Evolutionary conservation across 2,888 invertebrate species (phyloP), one percentile per base, ranked within the genome.

Genomic region (Microplitis manilae): DNA sequence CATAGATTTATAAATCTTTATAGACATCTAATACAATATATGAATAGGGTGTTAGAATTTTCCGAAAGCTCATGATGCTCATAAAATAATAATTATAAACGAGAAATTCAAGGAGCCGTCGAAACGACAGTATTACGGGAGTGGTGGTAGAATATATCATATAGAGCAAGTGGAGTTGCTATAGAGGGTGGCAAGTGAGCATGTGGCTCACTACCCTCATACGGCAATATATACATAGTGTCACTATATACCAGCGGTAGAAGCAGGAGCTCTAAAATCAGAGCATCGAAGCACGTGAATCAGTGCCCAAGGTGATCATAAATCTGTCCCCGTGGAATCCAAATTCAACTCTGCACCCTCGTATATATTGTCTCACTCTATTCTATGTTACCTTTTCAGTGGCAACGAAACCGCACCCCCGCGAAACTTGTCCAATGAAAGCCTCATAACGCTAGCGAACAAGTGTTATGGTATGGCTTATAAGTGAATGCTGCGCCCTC

Each of bases 401-500:
- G 30, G 65, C 13, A 65, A 62, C 64, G 50, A 75, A 78, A 78
- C 76, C 76, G 78, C 78, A 81, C 73, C 83, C 79, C 80, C 81
- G 79, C 68, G 75, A 79, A 82, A 75, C 30, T 50, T 50, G 50
- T 65, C 74, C 61, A 39, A 68, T 41, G 60, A 75, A 85, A 84
- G 85, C 83, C 85, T 87, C 88, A 87, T 89, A 89, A 90, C 86
- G 87, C 85, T 84, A 81, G 86, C 84, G 87, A 86, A 89, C 89
- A 90, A 90, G 89, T 90, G 89, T 89, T 89, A 90, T 89, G 87
- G 87, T 87, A 89, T 86, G 87, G 89, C 88, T 88, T 89, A 89
- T 90, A 89, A 90, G 89, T 90, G 90, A 90, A 90, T 90, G 90
- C 89, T 87, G 77, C 77, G 87, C 86, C 87, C 88, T 87, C 89